These are phyloP conservation scores for Masnerella sp. DNA, from an alignment of 2,888 invertebrate genomes.

Conservation along the genomic window DNA sequence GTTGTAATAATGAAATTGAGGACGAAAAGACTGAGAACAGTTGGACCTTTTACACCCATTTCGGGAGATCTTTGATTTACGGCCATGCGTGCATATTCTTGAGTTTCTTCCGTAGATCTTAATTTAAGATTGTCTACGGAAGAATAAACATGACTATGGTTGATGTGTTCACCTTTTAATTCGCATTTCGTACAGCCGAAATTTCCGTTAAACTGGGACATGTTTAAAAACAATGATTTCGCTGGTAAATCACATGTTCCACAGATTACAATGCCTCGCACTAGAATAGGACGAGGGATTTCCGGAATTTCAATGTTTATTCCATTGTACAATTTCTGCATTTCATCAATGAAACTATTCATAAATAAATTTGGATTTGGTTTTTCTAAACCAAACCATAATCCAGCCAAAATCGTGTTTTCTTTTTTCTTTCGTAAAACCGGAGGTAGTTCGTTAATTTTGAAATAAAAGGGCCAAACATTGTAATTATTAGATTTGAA, in stretches of 20 bases:
- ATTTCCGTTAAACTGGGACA: slow-evolving; percentile 11
- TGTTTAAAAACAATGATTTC: slow-evolving; percentile 31
- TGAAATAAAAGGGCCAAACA: no score
- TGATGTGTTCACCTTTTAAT: neutral
- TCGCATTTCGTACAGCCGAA: slow-evolving; percentile 33
- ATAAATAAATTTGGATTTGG: slow-evolving; percentile 29
- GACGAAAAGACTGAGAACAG: neutral
- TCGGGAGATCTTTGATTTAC: neutral
- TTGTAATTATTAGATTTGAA: no score
- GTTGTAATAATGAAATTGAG: slow-evolving; percentile 7
- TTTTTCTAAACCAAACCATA: slow-evolving; percentile 9
- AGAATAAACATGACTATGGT: slow-evolving; percentile 15
- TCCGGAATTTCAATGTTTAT: neutral
- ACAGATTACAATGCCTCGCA: slow-evolving; percentile 17
- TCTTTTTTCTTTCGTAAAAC: no score
- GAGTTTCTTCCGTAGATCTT: slow-evolving; percentile 22
- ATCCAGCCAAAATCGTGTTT: no score
- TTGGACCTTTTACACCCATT: slow-evolving; percentile 7
- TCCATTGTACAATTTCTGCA: slow-evolving; percentile 22
- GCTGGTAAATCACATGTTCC: slow-evolving; percentile 50
- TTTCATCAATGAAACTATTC: neutral
- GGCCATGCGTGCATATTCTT: slow-evolving; percentile 7
- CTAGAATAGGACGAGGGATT: no score
- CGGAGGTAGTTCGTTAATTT: no score
- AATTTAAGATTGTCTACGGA: slow-evolving; percentile 3